Percentiles rank a stretch among this genome's conserved stretches.
Conservation (phyloP, 1,140 invertebrate species). For the Macrosteles quadrilineatus region DNA sequence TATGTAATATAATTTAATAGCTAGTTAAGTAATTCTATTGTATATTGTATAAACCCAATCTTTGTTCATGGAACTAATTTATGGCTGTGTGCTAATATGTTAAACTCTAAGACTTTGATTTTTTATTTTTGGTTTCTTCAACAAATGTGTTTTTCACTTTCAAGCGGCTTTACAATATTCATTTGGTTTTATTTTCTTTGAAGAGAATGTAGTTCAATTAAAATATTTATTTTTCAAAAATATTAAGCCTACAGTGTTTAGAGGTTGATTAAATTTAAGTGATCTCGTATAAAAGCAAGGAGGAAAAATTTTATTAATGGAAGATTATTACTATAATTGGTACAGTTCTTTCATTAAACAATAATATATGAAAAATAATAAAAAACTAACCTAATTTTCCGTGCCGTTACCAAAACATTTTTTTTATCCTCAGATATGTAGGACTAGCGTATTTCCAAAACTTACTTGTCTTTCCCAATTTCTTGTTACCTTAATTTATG, state of each 20-base stretch:
- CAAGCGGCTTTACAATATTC: neutral
- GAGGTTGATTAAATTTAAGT: neutral
- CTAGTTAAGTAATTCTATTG: neutral
- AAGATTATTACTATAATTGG: too few species aligned
- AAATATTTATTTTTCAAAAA: neutral
- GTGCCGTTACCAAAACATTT: too few species aligned
- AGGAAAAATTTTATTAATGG: too few species aligned
- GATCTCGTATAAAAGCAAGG: too few species aligned
- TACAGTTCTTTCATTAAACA: too few species aligned
- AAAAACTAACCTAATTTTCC: too few species aligned
- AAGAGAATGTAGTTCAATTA: neutral
- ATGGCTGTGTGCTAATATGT: constrained; percentile 17
- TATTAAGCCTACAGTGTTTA: too few species aligned
- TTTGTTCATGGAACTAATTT: constrained; percentile 13
- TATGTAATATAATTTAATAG: neutral
- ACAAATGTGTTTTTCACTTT: neutral
- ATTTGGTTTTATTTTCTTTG: neutral
- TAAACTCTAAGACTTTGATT: neutral
- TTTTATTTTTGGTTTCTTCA: neutral
- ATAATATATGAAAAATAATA: too few species aligned
- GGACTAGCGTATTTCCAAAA: too few species aligned
- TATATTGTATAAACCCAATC: constrained; percentile 8
- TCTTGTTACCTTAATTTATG: neutral
- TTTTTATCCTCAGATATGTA: too few species aligned
- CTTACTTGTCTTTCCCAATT: neutral